Base-by-base conservation (phyloP, 2,113 vertebrate species). In the Etheostoma cragini region DNA sequence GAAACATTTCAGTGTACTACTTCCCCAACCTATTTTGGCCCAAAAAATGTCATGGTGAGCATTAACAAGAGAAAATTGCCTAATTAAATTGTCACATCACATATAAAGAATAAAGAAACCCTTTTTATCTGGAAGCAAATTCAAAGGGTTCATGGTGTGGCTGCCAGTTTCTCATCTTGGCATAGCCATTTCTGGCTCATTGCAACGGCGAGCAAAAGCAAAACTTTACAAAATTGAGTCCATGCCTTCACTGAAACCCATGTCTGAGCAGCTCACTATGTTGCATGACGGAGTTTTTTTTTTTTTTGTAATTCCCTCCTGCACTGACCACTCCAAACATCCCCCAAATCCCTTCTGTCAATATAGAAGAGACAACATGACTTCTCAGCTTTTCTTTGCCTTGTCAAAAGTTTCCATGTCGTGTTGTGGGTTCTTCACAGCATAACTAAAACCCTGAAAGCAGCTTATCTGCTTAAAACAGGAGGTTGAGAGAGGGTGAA, bases 381-480 rank as follows among this genome's bases (percentile, higher is more conserved):
- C 54, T 78, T 84, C 78, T 87, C 70, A 53, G 86, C 81, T 83
- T 85, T 84, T 82, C 81, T 83, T 88, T 68, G 76, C 72, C 86
- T 86, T 80, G 88, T 93, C 80, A 91, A 89, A 93, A 91, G 83
- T 92, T 92, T 89, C 81, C 73, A 70, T 88, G 74, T 89, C 46
- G 42, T 72, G 86, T 88, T 92, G 83, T 75, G 77, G 71, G 87
- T 91, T 92, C 85, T 83, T 64, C 85, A 85, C 85, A 83, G 93
- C 92, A 90, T 94, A 93, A 91, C 92, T 92, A 94, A 94, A 86
- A 94, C 91, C 81, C 83, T 87, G 84, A 87, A 94, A 94, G 91
- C 78, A 89, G 92, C 93, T 93, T 94, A 93, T 94, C 92, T 93
- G 91, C 92, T 93, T 94, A 92, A 91, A 92, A 92, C 90, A 92